phyloP scores from a whole-genome alignment of 2,888 invertebrate genomes.

The Cyclophora punctaria region DNA sequence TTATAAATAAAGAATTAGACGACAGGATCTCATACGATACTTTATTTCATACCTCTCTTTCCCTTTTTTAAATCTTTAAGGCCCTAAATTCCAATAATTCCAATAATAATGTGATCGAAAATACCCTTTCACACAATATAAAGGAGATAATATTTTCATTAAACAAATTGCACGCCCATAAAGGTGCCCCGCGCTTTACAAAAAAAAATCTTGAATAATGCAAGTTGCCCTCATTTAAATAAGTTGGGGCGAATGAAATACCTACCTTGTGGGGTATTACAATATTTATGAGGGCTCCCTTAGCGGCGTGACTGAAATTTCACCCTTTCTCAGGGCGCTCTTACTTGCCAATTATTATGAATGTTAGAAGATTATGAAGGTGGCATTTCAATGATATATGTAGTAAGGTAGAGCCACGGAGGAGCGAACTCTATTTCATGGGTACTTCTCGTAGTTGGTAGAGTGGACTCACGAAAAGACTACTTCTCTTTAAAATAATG shows the following conservation, averaged over 20 bases:
- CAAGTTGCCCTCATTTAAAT: conserved; percentile 41
- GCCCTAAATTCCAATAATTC: too few relatives aligned
- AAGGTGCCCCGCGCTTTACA: conserved; percentile 9
- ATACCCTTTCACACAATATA: too few relatives aligned
- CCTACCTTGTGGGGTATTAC: conserved; percentile 29
- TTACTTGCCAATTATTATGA: conserved; percentile 35
- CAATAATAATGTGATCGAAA: too few relatives aligned
- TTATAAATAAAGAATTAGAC: too few relatives aligned
- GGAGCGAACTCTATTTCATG: too few relatives aligned
- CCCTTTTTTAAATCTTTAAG: too few relatives aligned
- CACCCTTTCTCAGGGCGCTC: conserved; percentile 39
- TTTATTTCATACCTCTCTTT: too few relatives aligned
- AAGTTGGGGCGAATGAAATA: conserved; percentile 35
- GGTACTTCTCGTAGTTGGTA: too few relatives aligned
- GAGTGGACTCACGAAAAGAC: too few relatives aligned
- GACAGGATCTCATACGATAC: too few relatives aligned
- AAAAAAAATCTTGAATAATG: conserved; percentile 32
- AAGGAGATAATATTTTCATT: conserved; percentile 2
- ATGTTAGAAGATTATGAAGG: conserved; percentile 18
- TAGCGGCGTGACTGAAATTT: conserved; percentile 47
- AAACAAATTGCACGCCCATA: conserved; percentile 3
- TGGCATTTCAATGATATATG: not conserved
- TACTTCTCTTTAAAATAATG: too few relatives aligned
- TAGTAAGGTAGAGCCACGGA: too few relatives aligned
- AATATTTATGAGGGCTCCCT: conserved; percentile 49